Evolutionary conservation across 1,140 invertebrate species (phyloP).

Genomic region (Schlechtendalia chinensis): DNA sequence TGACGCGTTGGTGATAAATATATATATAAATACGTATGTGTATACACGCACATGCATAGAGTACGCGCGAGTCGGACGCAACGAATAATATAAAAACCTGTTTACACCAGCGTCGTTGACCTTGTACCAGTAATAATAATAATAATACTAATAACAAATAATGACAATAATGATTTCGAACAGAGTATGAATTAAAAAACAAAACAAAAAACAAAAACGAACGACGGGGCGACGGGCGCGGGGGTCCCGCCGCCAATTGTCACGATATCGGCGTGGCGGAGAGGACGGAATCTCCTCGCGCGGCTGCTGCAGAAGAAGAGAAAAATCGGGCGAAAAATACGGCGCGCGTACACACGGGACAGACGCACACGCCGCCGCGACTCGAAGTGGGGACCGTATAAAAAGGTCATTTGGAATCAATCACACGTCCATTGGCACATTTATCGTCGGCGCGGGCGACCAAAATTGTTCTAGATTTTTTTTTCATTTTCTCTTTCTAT

Average conservation of each 20-base stretch:
- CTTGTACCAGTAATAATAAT: constrained; percentile 18
- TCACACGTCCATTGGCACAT: constrained; percentile 25
- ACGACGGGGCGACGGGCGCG: background rate
- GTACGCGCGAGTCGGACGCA: too few relatives aligned
- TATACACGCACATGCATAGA: too few relatives aligned
- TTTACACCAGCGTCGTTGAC: background rate
- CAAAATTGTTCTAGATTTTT: background rate
- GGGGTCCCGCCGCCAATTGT: background rate
- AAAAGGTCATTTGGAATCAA: constrained; percentile 44
- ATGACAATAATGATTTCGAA: too few relatives aligned
- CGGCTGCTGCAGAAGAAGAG: too few relatives aligned
- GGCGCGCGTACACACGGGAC: too few relatives aligned
- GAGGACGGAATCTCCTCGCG: constrained; percentile 12
- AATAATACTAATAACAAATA: background rate
- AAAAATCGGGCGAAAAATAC: background rate
- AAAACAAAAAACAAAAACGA: background rate
- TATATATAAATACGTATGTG: too few relatives aligned
- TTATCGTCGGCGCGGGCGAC: constrained; percentile 18
- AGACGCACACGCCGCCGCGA: too few relatives aligned
- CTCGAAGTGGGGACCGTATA: constrained; percentile 26
- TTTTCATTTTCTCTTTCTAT: background rate
- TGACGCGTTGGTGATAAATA: too few relatives aligned
- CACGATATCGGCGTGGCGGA: background rate
- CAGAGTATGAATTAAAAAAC: too few relatives aligned
- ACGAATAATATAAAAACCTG: background rate